Percentiles rank a stretch among this genome's conserved stretches.
These are phyloP conservation scores for human (Homo sapiens) DNA, from an alignment of 2,113 vertebrate species.

Conservation along the genomic window DNA sequence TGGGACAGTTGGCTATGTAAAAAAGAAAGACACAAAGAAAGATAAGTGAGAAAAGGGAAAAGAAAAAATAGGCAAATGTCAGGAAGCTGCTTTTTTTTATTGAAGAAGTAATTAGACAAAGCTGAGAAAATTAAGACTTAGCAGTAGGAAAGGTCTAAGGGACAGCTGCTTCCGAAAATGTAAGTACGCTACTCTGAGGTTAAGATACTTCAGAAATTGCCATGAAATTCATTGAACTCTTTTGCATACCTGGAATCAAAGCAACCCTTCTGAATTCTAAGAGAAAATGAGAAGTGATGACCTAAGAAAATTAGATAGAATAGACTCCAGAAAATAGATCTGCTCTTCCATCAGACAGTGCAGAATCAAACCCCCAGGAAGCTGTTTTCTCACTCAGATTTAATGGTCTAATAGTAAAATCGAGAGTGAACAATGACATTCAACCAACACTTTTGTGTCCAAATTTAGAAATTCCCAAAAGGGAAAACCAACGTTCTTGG, in stretches of 20 bases:
- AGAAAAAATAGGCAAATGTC: slow-evolving; percentile 62
- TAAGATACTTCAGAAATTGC: neutral
- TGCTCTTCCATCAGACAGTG: neutral
- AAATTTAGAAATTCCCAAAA: slow-evolving; percentile 9
- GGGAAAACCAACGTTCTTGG: neutral
- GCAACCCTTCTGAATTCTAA: neutral
- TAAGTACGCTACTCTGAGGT: neutral
- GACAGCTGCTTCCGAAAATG: slow-evolving; percentile 41
- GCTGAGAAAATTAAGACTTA: slow-evolving; percentile 73
- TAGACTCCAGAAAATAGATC: neutral
- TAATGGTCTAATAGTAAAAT: neutral
- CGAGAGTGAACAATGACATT: neutral
- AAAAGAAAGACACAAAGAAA: neutral
- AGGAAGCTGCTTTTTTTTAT: slow-evolving; percentile 69
- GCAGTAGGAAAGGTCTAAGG: neutral
- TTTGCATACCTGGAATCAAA: neutral
- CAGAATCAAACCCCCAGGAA: neutral
- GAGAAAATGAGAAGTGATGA: neutral
- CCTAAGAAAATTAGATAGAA: neutral
- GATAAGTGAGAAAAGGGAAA: neutral
- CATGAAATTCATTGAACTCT: neutral
- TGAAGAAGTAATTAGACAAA: slow-evolving; percentile 67
- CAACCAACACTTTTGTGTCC: neutral
- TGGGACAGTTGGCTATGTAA: slow-evolving; percentile 54
- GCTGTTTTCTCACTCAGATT: neutral